Evolutionary conservation across 2,113 vertebrate genomes (phyloP), one percentile per base, ranked within the genome.

Genomic region (Hymenochirus boettgeri): DNA sequence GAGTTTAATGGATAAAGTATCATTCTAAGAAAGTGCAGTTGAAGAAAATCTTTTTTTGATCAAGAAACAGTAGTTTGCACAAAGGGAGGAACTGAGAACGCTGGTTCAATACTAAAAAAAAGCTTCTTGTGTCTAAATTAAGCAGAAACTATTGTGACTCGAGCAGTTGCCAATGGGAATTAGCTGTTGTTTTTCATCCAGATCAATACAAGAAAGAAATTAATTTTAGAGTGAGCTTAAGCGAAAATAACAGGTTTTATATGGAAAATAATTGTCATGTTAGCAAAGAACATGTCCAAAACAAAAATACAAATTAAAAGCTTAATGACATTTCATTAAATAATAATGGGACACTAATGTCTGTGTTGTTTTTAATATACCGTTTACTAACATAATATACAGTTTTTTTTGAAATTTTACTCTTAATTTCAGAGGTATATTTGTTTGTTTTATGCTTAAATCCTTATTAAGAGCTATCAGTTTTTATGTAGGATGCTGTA

Each of bases 151-250:
- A 47, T 57, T 65, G 53, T 65, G 62, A 57, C 37, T 57, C 48
- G 39, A 65, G 55, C 31, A 47, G 53, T 53, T 46, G 53, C 53
- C 62, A 65, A 37, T 57, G 27, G 62, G 62, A 65, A 65, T 64
- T 64, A 64, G 50, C 39, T 50, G 26, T 50, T 63, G 61, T 35
- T 54, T 63, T 45, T 47, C 35, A 47, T 19, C 37, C 52, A 64
- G 52, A 64, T 65, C 62, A 65, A 65, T 65, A 65, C 23, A n/a
- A 35, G 42, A 64, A 23, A 57, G 39, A 65, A 64, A 65, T 65
- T 7, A 57, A 57, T 65, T 65, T 57, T 65, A 31, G 53, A 57
- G 26, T 65, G 62, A 65, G 62, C 62, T 65, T 65, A 65, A 39
- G 24, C 48, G 53, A 65, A 57, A 42, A 65, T 65, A 65, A 31